Evolutionary conservation across 2,113 vertebrate species (phyloP), one percentile per base, ranked within the genome.

Genomic region (Hyperoodon ampullatus): DNA sequence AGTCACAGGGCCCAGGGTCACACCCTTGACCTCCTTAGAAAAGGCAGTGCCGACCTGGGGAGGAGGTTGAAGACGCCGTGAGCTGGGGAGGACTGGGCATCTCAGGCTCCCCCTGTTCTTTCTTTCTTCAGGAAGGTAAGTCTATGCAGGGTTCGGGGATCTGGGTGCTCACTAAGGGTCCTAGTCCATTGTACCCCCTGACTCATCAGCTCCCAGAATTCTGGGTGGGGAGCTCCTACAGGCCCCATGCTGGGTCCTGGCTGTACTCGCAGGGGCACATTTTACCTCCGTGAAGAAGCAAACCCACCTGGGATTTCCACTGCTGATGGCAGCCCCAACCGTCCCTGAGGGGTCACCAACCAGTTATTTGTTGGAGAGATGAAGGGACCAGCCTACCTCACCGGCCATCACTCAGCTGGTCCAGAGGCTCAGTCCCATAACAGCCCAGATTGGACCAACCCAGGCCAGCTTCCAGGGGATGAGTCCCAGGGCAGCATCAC

Each of bases 291-390:
- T 39, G 30, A 53, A 8, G 47, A 12, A 19, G 47, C 9, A 50
- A 47, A 21, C 0, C 0, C 47, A 12, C 16, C 44, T 11, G 2
- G 74, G 3, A 9, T 33, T 53, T 13, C 44, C 30, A 12, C 19
- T 33, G 28, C 16, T 12, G 74, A 47, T 12, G 28, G 44, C 16
- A 19, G 44, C 47, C 50, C 16, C 5, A 16, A 15, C 26, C 10
- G 26, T 30, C 42, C 8, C 72, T 18, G 42, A 47, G 74, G 28
- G 28, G 44, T 28, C 2, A 0, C 30, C 2, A 30, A 23, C 47
- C 50, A 50, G 13, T 50, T 50, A 14, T 50, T 50, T 50, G 50
- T 50, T 50, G 50, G 50, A 50, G 50, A 11, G 50, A 4, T 50
- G 18, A 77, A 33, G 47, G 16, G 74, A 47, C 61, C 74, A 33